Conservation (phyloP, 2,113 vertebrate species). For the Nematolebias whitei region DNA sequence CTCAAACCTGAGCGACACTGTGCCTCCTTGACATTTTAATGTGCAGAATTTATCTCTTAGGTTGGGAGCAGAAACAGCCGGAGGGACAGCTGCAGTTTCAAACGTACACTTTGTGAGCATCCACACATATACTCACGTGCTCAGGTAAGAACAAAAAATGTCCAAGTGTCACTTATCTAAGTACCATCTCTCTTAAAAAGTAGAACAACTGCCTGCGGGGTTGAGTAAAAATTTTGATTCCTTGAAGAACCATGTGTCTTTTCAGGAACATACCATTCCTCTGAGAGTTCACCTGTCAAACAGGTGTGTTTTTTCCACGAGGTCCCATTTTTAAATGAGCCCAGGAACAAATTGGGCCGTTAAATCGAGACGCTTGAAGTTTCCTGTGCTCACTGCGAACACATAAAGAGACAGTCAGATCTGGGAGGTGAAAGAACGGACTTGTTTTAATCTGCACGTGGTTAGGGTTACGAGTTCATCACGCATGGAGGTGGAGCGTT, state of each 20-base stretch:
- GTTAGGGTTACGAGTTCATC: neutral
- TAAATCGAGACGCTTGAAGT: neutral
- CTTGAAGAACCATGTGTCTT: neutral
- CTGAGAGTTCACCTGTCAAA: constrained; percentile 18
- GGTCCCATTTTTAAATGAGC: neutral
- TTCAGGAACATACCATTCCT: constrained; percentile 15
- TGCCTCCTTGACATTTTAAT: neutral
- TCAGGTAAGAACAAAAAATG: neutral
- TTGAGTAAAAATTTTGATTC: neutral
- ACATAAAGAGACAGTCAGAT: too few species aligned
- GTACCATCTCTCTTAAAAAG: neutral
- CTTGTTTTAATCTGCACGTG: neutral
- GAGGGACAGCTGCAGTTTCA: neutral
- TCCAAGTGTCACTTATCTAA: neutral
- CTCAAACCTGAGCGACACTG: neutral
- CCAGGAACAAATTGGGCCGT: neutral
- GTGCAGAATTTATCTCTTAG: neutral
- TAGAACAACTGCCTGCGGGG: neutral
- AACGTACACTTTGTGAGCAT: neutral
- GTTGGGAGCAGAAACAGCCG: constrained; percentile 1
- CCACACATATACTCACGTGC: neutral
- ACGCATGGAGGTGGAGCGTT: neutral
- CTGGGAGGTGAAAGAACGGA: neutral
- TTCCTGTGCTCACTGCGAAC: too few species aligned
- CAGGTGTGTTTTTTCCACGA: too few species aligned